A percentile compares a stretch with the other conserved stretches of the same genome.
Evolutionary conservation across 2,888 invertebrate genomes (phyloP).

Genomic region (Agrochola lota): DNA sequence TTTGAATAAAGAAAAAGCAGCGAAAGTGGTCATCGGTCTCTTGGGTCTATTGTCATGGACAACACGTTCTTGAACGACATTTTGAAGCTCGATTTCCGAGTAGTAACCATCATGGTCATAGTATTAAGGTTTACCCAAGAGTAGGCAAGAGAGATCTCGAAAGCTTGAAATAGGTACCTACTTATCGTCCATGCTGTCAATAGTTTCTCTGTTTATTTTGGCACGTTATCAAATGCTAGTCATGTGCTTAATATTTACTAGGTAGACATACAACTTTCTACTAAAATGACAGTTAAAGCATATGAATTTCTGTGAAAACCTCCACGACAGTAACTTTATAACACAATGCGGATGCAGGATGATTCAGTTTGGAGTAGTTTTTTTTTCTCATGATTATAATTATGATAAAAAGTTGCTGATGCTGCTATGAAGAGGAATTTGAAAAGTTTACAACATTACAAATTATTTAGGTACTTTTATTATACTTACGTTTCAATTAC

Average conservation of each 20-base stretch:
- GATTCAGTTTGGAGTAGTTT: conserved; percentile 1
- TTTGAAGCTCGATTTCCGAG: conserved; percentile 77
- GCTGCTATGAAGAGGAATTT: neutral
- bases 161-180: conserved; percentile 62
- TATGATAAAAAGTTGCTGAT: neutral
- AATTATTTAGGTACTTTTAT: neutral
- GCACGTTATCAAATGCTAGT: conserved; percentile 64
- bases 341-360: conserved; percentile 13
- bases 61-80: conserved; percentile 83
- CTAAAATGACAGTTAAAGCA: conserved; percentile 31
- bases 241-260: conserved; percentile 54
- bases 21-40: conserved; percentile 85
- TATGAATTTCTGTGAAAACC: conserved; percentile 37
- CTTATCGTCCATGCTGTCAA: conserved; percentile 43
- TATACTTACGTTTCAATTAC: neutral
- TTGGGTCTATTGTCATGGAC: conserved; percentile 82
- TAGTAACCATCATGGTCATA: conserved; percentile 65
- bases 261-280: conserved; percentile 63
- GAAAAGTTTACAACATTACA: neutral
- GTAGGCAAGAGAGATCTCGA: conserved; percentile 64
- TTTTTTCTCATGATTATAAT: neutral
- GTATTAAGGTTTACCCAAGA: conserved; percentile 58
- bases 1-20: conserved; percentile 85
- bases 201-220: conserved; percentile 63
- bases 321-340: conserved; percentile 16